Percentiles rank a stretch among this genome's conserved stretches.
phyloP scores from a whole-genome alignment of 2,888 invertebrate species.

The Anoncus sp. region DNA sequence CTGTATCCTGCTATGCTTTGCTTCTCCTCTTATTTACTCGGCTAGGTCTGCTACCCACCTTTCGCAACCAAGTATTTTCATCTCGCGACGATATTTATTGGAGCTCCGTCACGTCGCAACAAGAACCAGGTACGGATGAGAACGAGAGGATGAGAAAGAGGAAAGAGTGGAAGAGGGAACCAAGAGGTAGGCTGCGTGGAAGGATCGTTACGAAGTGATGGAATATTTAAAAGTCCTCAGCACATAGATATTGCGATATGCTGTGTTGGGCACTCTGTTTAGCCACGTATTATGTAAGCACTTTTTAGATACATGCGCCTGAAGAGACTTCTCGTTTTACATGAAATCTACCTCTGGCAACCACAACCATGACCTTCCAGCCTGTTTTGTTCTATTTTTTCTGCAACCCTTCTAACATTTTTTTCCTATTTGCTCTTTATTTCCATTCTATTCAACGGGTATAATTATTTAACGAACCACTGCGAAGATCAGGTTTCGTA shows the following conservation, averaged over 20 bases:
- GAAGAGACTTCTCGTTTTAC: slow-evolving; percentile 35
- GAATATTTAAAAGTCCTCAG: slow-evolving; percentile 52
- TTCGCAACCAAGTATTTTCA: slow-evolving; percentile 48
- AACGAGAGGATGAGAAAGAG: slow-evolving; percentile 27
- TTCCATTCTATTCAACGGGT: slow-evolving; percentile 39
- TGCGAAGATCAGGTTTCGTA: slow-evolving; percentile 15
- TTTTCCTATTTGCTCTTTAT: slow-evolving; percentile 9
- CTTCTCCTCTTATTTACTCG: slow-evolving; percentile 12
- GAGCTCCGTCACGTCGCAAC: slow-evolving; percentile 41
- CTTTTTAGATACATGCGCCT: slow-evolving; percentile 27
- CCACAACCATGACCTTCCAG: slow-evolving; percentile 27
- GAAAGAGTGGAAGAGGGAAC: slow-evolving; percentile 56
- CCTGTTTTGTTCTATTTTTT: slow-evolving; percentile 15
- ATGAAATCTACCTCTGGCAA: slow-evolving; percentile 36
- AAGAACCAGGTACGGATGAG: slow-evolving; percentile 13
- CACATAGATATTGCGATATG: slow-evolving; percentile 30
- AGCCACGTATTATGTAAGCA: slow-evolving; percentile 25
- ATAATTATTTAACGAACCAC: slow-evolving; percentile 38
- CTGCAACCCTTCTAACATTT: background rate
- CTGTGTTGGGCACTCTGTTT: slow-evolving; percentile 12
- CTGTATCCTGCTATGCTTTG: background rate
- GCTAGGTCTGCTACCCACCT: slow-evolving; percentile 19
- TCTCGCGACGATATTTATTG: slow-evolving; percentile 48
- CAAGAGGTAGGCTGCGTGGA: slow-evolving; percentile 47
- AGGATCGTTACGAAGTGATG: slow-evolving; percentile 38